A percentile compares a stretch with the other conserved stretches of the same genome.
Evolutionary conservation across 1,140 invertebrate genomes (phyloP).

Genomic region (Drosophila quadrilineata): DNA sequence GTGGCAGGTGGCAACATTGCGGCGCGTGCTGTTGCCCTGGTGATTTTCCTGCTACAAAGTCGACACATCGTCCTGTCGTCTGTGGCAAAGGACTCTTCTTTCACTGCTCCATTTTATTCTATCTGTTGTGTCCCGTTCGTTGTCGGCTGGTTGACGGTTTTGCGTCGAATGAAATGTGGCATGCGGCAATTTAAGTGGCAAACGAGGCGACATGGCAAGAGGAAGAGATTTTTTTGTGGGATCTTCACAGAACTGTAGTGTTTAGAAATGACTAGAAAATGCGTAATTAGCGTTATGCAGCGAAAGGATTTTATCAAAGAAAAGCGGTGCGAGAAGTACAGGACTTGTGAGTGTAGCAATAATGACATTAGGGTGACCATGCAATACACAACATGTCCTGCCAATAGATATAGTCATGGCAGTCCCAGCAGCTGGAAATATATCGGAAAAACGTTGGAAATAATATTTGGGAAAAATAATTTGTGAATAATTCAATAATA

Average conservation of each 20-base stretch:
- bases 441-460: too few species aligned
- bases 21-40: slow-evolving; percentile 74
- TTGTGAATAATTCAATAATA: too few species aligned
- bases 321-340: neutral
- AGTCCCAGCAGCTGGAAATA: too few species aligned
- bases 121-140: slow-evolving; percentile 6
- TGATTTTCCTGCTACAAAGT: slow-evolving; percentile 76
- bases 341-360: too few species aligned
- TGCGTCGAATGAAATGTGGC: slow-evolving; percentile 10
- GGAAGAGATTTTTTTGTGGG: too few species aligned
- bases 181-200: neutral
- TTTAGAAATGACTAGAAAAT: slow-evolving; percentile 72
- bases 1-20: slow-evolving; percentile 35
- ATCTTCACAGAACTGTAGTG: slow-evolving; percentile 43
- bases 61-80: slow-evolving; percentile 53
- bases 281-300: slow-evolving; percentile 73
- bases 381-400: too few species aligned
- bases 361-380: too few species aligned
- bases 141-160: slow-evolving; percentile 28
- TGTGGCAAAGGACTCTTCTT: slow-evolving; percentile 48
- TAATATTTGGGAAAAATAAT: too few species aligned
- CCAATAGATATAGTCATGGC: too few species aligned
- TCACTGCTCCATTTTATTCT: slow-evolving; percentile 2
- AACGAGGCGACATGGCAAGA: neutral
- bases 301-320: slow-evolving; percentile 47